These are phyloP conservation scores for Morelia viridis DNA, from an alignment of 2,797 vertebrate species.

Conservation along the genomic window DNA sequence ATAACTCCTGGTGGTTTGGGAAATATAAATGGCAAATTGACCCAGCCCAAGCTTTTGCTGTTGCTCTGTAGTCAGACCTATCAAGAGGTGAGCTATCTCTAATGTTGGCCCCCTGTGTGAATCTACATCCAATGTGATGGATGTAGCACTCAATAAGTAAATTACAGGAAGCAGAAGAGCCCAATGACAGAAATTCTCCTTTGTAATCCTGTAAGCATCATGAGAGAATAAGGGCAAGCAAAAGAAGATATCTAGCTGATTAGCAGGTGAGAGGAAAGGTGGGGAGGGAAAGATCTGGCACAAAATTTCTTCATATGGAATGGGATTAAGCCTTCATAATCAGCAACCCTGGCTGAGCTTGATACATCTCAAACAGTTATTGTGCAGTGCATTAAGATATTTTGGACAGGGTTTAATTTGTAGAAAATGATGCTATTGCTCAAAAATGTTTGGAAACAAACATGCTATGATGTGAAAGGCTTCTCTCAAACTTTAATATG, in stretches of 20 bases:
- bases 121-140: too few species aligned
- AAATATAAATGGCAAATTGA: neutral
- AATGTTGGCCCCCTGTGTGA: neutral
- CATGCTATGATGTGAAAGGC: neutral
- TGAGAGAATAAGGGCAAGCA: neutral
- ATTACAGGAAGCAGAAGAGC: neutral
- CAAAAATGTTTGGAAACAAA: neutral
- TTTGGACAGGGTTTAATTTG: neutral
- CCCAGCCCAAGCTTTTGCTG: neutral
- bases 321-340: neutral
- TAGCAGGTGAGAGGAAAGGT: neutral
- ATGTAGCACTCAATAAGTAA: neutral
- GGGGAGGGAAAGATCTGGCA: neutral
- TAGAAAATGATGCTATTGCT: neutral
- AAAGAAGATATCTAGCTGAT: neutral
- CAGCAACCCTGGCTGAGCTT: neutral
- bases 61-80: neutral
- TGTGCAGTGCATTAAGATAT: neutral
- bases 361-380: neutral
- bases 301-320: neutral
- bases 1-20: neutral
- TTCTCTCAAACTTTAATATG: neutral
- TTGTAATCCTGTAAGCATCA: neutral
- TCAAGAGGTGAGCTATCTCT: neutral
- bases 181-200: neutral